Conservation (phyloP, 2,888 invertebrate species). For the Euplagia quadripunctaria region DNA sequence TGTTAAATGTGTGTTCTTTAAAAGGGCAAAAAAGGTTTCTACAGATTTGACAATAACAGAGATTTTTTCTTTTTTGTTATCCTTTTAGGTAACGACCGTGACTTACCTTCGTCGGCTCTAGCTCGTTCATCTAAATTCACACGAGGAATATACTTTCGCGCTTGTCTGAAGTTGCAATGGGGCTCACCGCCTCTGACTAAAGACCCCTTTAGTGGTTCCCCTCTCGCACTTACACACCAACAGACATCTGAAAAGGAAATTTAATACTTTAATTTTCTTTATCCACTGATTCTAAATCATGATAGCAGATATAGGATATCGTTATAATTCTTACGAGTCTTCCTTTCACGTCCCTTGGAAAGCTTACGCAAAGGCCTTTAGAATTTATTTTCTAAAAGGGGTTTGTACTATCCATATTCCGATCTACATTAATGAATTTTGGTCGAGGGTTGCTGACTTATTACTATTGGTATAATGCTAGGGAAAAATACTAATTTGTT, state of each 20-base stretch:
- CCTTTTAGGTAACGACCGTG: neutral
- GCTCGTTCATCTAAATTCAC: slow-evolving; percentile 77
- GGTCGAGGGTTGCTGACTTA: neutral
- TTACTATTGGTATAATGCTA: neutral
- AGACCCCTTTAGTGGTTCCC: slow-evolving; percentile 93
- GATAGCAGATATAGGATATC: neutral
- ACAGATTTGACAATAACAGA: too few species aligned
- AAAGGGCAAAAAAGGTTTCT: too few species aligned
- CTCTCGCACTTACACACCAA: slow-evolving; percentile 95
- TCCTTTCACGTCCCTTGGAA: neutral
- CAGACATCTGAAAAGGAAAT: slow-evolving; percentile 89
- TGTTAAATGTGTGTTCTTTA: neutral
- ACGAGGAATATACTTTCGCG: slow-evolving; percentile 84
- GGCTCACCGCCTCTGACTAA: slow-evolving; percentile 92
- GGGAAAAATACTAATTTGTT: neutral
- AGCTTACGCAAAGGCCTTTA: neutral
- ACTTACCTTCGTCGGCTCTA: slow-evolving; percentile 86
- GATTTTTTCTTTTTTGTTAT: neutral
- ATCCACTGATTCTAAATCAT: too few species aligned
- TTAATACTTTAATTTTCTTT: neutral
- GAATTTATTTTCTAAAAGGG: neutral
- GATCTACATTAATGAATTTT: too few species aligned
- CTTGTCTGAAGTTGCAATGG: slow-evolving; percentile 93
- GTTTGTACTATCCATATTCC: too few species aligned
- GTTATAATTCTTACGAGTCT: neutral